Evolutionary conservation across 2,113 vertebrate species (phyloP).

Genomic region (Heliornis fulica): DNA sequence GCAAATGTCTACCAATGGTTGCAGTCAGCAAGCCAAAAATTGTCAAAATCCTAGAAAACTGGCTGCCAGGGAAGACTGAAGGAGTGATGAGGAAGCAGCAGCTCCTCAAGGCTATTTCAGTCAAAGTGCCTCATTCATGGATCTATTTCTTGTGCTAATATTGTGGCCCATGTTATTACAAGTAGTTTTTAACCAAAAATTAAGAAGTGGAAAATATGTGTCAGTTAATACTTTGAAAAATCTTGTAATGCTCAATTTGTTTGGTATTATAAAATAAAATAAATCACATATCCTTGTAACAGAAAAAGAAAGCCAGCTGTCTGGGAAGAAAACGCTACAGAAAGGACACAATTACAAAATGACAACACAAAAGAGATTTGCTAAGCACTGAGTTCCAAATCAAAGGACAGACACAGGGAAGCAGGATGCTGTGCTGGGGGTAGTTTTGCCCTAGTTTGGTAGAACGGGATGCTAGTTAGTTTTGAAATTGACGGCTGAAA

Average conservation of each 20-base stretch:
- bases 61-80: background rate
- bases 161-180: accelerated
- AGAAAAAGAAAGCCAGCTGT: background rate
- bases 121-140: background rate
- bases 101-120: background rate
- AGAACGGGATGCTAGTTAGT: background rate
- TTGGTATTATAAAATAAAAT: background rate
- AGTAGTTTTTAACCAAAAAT: background rate
- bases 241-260: background rate
- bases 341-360: background rate
- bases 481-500: background rate
- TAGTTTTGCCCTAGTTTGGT: background rate
- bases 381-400: background rate
- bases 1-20: background rate
- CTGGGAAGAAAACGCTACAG: background rate
- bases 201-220: background rate
- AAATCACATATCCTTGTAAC: background rate
- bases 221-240: background rate
- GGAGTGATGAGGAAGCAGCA: background rate
- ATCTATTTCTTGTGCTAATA: background rate
- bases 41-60: background rate
- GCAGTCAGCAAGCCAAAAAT: background rate
- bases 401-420: background rate
- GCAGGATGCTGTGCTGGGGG: background rate
- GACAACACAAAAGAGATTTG: background rate